Percentiles rank a stretch among this genome's conserved stretches.
These are phyloP conservation scores for Zoanthus solanderi DNA, from an alignment of 92 coral and sea anemone species.

Conservation along the genomic window DNA sequence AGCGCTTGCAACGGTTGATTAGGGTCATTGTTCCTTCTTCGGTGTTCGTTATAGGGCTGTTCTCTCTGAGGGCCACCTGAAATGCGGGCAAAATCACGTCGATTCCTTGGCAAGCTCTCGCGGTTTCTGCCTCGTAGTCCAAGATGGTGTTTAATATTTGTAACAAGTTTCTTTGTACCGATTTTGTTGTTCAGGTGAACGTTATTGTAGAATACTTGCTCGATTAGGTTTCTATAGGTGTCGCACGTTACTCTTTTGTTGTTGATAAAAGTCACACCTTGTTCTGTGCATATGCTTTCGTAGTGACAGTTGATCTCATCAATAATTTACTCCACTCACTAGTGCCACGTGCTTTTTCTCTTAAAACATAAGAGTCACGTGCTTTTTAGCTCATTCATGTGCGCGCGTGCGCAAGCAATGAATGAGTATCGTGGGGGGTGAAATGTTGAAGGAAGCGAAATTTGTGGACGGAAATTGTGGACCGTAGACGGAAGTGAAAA, in stretches of 20 bases:
- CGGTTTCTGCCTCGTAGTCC: slow-evolving; percentile 25
- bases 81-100: slow-evolving; percentile 43
- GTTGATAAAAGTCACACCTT: slow-evolving; percentile 13
- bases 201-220: slow-evolving; percentile 28
- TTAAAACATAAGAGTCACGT: too few relatives aligned
- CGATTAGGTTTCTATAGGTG: slow-evolving; percentile 19
- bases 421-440: too few relatives aligned
- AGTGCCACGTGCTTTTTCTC: too few relatives aligned
- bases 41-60: slow-evolving; percentile 46
- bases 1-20: background rate
- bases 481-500: too few relatives aligned
- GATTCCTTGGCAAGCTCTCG: slow-evolving; percentile 33
- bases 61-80: slow-evolving; percentile 43
- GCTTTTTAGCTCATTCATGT: too few relatives aligned
- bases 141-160: slow-evolving; percentile 32
- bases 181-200: slow-evolving; percentile 45
- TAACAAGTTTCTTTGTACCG: slow-evolving; percentile 41
- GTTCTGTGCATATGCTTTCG: slow-evolving; percentile 9
- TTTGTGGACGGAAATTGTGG: too few relatives aligned
- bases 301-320: slow-evolving; percentile 31
- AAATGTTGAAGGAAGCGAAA: too few relatives aligned
- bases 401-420: too few relatives aligned
- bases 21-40: slow-evolving; percentile 31
- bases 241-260: slow-evolving; percentile 15
- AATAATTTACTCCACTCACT: background rate